Percentiles rank a stretch among this genome's conserved stretches.
These are phyloP conservation scores for Phrynocephalus guinanensis DNA, from an alignment of 2,797 vertebrate genomes.

Conservation along the genomic window DNA sequence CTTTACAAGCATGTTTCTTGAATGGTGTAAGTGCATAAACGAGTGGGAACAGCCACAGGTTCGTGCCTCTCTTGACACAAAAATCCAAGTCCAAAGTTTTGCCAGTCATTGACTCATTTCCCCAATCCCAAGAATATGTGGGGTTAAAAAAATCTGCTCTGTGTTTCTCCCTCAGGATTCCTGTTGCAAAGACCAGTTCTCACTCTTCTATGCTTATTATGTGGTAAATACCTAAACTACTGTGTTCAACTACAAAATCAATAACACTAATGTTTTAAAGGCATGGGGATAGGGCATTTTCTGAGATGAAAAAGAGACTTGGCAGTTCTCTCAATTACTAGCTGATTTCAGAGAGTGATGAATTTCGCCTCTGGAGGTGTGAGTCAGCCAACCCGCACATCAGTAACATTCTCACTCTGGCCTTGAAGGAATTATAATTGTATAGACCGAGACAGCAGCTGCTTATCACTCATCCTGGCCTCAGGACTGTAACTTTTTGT, in stretches of 20 bases:
- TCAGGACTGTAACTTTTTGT: constrained; percentile 74
- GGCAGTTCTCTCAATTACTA: constrained; percentile 35
- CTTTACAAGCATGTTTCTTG: too few species aligned
- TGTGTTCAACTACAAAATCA: constrained; percentile 58
- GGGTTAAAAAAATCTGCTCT: constrained; percentile 27
- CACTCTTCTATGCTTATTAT: constrained; percentile 13
- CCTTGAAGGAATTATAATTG: constrained; percentile 77
- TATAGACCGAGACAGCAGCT: constrained; percentile 75
- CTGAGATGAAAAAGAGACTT: constrained; percentile 47
- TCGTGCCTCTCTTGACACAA: constrained; percentile 32
- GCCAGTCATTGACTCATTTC: neutral
- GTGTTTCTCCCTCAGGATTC: constrained; percentile 47
- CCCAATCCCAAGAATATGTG: constrained; percentile 32
- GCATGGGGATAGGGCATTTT: constrained; percentile 27
- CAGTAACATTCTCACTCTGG: constrained; percentile 58
- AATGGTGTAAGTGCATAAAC: too few species aligned
- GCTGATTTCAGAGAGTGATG: constrained; percentile 48
- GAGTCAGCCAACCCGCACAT: constrained; percentile 59
- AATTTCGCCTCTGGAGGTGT: constrained; percentile 56
- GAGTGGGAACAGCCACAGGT: constrained; percentile 42
- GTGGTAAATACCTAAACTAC: constrained; percentile 26
- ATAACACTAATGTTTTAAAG: constrained; percentile 51
- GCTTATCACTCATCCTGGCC: constrained; percentile 75
- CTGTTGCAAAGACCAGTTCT: constrained; percentile 38
- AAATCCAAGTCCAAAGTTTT: neutral